phyloP scores from a whole-genome alignment of 2,797 vertebrate genomes.

The Gymnocypris eckloni region DNA sequence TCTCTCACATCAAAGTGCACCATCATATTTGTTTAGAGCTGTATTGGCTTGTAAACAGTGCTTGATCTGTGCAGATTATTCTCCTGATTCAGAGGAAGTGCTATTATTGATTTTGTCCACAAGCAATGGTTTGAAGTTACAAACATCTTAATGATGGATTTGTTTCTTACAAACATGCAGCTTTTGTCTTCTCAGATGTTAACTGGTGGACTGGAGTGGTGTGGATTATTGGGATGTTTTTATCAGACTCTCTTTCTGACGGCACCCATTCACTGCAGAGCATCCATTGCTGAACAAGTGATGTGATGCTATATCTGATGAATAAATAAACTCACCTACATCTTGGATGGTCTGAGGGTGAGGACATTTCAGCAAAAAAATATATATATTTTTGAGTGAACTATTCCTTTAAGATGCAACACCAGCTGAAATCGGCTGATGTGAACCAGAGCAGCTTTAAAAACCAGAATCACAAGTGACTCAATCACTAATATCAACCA shows the following conservation, averaged over 20 bases:
- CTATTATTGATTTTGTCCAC: too few species aligned
- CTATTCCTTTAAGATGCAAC: constrained; percentile 37
- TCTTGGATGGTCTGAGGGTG: not conserved
- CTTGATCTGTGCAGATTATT: too few species aligned
- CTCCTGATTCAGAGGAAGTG: too few species aligned
- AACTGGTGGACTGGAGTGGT: not conserved
- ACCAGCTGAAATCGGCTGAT: constrained; percentile 4
- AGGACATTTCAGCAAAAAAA: not conserved
- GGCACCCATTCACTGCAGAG: not conserved
- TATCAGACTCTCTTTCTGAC: not conserved
- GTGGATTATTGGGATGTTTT: not conserved
- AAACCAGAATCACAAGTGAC: constrained; percentile 61
- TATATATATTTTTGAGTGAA: not conserved
- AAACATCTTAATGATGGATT: too few species aligned
- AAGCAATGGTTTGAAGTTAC: too few species aligned
- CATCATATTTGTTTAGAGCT: too few species aligned
- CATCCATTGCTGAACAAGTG: not conserved
- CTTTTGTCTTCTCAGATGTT: not conserved
- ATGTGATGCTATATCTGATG: not conserved
- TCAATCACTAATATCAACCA: constrained; percentile 55
- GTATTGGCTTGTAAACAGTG: too few species aligned
- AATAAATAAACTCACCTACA: not conserved
- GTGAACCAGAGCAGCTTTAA: not conserved
- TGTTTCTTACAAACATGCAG: too few species aligned
- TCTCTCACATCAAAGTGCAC: not conserved